Evolutionary conservation across 92 coral and sea anemone species (phyloP).

Genomic region (Umimayanthus kanabou): DNA sequence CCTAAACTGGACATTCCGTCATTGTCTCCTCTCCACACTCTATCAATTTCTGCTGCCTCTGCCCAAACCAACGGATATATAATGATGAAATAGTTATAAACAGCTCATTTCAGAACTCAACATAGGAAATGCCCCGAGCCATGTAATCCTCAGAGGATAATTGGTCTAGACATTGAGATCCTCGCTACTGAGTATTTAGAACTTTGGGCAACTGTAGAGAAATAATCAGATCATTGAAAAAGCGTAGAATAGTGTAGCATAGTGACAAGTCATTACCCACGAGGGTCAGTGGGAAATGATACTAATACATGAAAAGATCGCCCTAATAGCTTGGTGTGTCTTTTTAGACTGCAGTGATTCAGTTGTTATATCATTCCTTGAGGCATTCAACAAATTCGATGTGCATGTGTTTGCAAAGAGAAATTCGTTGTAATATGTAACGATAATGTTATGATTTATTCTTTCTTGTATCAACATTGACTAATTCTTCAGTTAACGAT

Average conservation of each 20-base stretch:
- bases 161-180: constrained; percentile 41
- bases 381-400: background rate
- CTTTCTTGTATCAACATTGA: background rate
- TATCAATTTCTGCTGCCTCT: background rate
- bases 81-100: constrained; percentile 33
- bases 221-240: constrained; percentile 12
- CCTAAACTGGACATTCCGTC: background rate
- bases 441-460: background rate
- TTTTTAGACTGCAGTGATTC: background rate
- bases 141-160: background rate
- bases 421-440: background rate
- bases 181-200: constrained; percentile 12
- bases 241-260: background rate
- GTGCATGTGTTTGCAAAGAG: background rate
- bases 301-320: constrained; percentile 1
- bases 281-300: constrained; percentile 9
- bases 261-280: constrained; percentile 7
- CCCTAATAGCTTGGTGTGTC: background rate
- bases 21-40: constrained; percentile 18
- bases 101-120: constrained; percentile 30
- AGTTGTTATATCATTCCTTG: constrained; percentile 15
- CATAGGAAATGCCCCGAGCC: constrained; percentile 38
- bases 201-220: constrained; percentile 9
- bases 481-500: background rate
- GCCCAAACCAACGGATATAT: constrained; percentile 21